phyloP scores from a whole-genome alignment of 2,113 vertebrate genomes.

The Trichechus manatus region DNA sequence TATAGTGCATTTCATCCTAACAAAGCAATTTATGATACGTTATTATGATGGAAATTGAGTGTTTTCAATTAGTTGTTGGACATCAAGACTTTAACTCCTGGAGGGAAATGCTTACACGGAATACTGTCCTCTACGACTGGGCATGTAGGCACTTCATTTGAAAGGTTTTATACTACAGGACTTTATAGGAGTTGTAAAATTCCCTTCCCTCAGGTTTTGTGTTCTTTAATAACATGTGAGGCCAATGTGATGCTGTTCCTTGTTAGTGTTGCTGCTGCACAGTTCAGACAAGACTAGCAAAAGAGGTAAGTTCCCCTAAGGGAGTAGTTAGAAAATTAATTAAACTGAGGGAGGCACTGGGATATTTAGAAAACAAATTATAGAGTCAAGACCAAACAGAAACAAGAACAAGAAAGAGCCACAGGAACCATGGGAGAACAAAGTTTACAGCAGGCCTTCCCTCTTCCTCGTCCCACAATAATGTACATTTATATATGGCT shows the following conservation, averaged over 20 bases:
- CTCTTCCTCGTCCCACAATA: not conserved
- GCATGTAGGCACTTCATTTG: not conserved
- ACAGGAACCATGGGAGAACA: not conserved
- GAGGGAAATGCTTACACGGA: not conserved
- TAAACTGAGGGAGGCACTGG: constrained; percentile 58
- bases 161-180: constrained; percentile 23
- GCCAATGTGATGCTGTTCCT: not conserved
- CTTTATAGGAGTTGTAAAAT: not conserved
- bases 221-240: constrained; percentile 34
- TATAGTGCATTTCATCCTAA: not conserved
- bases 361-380: constrained; percentile 72
- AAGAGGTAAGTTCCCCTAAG: constrained; percentile 63
- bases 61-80: constrained; percentile 51
- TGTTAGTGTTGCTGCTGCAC: constrained; percentile 27
- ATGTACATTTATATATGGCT: not conserved
- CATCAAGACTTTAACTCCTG: not conserved
- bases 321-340: constrained; percentile 67
- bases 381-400: constrained; percentile 42
- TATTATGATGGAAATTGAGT: constrained; percentile 31
- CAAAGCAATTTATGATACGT: constrained; percentile 54
- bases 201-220: not conserved
- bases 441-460: not conserved
- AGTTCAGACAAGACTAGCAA: constrained; percentile 2
- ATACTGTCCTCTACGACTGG: not conserved
- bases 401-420: constrained; percentile 40